Base-by-base conservation (phyloP, 2,113 vertebrate genomes). In the Eptesicus fuscus region DNA sequence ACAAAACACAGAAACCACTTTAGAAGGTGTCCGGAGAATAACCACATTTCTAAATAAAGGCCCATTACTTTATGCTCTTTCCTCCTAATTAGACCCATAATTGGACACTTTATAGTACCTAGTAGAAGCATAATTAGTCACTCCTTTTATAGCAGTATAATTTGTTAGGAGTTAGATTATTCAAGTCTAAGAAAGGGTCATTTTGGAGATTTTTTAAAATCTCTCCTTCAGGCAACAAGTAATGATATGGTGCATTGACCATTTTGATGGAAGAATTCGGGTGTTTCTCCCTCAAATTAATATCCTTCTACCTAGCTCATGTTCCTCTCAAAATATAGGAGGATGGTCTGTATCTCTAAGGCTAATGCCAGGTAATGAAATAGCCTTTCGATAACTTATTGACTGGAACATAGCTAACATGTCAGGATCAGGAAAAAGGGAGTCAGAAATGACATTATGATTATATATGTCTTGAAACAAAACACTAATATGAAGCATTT, bases 141-240 rank as follows among this genome's bases (percentile, higher is more conserved):
- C 92, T 97, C 95, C 77, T 97, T 96, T 96, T 95, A 95, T 95
- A 97, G 95, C 84, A 90, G 88, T 71, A 35, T 94, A 97, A 97
- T 97, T 97, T 95, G 90, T 96, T 91, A 83, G 82, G 88, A 95
- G 88, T 95, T 96, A 94, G 67, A 40, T 82, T 95, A 88, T 69
- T 70, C 67, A 97, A 92, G 88, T 90, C 74, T 44, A 88, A 90
- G 92, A 90, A 90, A 91, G 87, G 77, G 82, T 97, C 95, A 92
- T 97, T 95, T 92, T 91, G 59, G 30, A 92, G 59, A 93, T 44
- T 40, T 97, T 95, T 96, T 70, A 2, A 35, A 35, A 91, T 94
- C 37, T 95, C 51, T 82, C 93, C 96, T 93, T 74, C 63, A 73
- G 70, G 63, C 82, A 96, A 97, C 88, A 95, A 63, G 76, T 77